These are phyloP conservation scores for Myotis findleyi DNA, from an alignment of 2,797 vertebrate genomes.

Conservation along the genomic window DNA sequence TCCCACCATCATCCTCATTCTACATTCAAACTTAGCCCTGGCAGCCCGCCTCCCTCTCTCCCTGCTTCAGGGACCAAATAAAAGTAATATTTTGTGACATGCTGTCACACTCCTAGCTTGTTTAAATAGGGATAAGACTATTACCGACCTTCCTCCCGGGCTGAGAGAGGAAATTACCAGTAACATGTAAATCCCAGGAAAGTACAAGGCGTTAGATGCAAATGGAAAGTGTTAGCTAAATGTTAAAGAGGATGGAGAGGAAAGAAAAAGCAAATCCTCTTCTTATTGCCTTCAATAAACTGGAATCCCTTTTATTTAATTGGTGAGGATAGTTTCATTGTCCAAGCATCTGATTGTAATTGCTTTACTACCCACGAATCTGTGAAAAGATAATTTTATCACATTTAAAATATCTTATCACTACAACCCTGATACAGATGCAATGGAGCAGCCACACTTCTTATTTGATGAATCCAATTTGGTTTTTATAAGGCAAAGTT, in stretches of 20 bases:
- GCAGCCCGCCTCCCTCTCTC: neutral
- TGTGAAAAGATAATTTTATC: slow-evolving; percentile 54
- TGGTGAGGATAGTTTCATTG: neutral
- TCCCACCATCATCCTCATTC: neutral
- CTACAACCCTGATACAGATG: neutral
- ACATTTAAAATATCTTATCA: slow-evolving; percentile 53
- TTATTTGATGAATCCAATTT: slow-evolving; percentile 57
- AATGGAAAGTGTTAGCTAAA: slow-evolving; percentile 6
- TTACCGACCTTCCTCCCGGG: neutral
- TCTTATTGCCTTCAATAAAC: slow-evolving; percentile 25
- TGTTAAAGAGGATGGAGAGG: neutral
- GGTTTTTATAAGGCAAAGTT: slow-evolving; percentile 64
- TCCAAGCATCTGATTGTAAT: slow-evolving; percentile 20
- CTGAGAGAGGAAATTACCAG: neutral
- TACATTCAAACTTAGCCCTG: neutral
- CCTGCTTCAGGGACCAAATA: neutral
- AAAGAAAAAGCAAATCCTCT: neutral
- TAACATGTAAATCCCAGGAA: slow-evolving; percentile 15
- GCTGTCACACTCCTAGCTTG: neutral
- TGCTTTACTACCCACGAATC: neutral
- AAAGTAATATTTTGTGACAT: slow-evolving; percentile 30
- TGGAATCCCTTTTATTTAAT: slow-evolving; percentile 51
- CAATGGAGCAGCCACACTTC: neutral
- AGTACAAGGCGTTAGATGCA: neutral
- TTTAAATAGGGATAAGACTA: slow-evolving; percentile 33